These are phyloP conservation scores for Cristatella mucedo DNA, from an alignment of 2,888 invertebrate species.

Conservation along the genomic window DNA sequence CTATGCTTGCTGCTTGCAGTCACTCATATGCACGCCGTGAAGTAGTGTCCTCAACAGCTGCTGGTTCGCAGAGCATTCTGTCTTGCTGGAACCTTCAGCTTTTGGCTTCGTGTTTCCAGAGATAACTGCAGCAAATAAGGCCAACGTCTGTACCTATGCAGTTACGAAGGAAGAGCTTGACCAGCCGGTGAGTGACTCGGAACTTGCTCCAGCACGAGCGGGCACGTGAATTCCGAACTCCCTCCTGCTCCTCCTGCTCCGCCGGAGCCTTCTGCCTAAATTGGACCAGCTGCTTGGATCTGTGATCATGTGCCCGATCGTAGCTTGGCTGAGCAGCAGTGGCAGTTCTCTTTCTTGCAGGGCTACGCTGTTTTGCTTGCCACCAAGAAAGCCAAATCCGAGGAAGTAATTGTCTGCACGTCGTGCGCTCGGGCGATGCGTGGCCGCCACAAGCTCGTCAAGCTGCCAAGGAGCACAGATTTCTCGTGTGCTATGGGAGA, in stretches of 20 bases:
- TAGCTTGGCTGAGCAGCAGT: background rate
- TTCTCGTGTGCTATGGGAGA: constrained; percentile 36
- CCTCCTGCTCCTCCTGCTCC: too few species aligned
- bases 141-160: constrained; percentile 34
- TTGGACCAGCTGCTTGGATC: constrained; percentile 7
- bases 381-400: constrained; percentile 3
- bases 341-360: constrained; percentile 14
- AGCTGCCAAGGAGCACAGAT: constrained; percentile 20
- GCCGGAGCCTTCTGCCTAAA: too few species aligned
- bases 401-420: constrained; percentile 23
- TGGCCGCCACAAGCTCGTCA: constrained; percentile 27
- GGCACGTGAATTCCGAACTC: background rate
- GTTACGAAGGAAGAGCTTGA: constrained; percentile 29
- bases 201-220: background rate
- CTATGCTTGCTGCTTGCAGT: too few species aligned
- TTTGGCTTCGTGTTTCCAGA: too few species aligned
- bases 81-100: too few species aligned
- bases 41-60: too few species aligned
- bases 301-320: background rate
- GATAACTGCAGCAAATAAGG: constrained; percentile 35
- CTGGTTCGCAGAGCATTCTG: too few species aligned
- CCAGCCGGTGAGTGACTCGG: constrained; percentile 30
- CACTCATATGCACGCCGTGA: too few species aligned
- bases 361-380: constrained; percentile 23
- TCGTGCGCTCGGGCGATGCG: constrained; percentile 36